Evolutionary conservation across 2,888 invertebrate species (phyloP).

Genomic region (Ellobium chinense): DNA sequence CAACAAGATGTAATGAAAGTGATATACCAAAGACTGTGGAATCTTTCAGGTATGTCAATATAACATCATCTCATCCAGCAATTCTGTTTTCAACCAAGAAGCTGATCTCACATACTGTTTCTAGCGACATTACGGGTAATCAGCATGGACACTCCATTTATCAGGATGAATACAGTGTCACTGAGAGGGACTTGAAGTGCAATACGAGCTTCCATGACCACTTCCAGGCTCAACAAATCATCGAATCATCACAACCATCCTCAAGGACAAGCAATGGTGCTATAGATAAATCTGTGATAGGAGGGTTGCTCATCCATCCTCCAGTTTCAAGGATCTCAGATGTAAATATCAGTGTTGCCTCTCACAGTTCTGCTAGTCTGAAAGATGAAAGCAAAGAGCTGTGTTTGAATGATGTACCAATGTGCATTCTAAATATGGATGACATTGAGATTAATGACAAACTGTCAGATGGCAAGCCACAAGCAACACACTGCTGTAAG

Average conservation of each 20-base stretch:
- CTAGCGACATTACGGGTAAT: too few species aligned
- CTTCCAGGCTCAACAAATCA: not conserved
- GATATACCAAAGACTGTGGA: too few species aligned
- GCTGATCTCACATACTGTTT: too few species aligned
- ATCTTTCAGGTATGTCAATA: too few species aligned
- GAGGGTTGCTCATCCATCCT: not conserved
- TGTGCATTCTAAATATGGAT: conserved; percentile 44
- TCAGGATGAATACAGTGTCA: too few species aligned
- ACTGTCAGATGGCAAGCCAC: not conserved
- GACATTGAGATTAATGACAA: conserved; percentile 25
- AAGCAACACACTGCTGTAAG: not conserved
- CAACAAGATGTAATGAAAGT: too few species aligned
- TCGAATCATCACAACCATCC: too few species aligned
- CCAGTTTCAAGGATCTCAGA: not conserved
- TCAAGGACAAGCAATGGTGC: not conserved
- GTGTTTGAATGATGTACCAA: not conserved
- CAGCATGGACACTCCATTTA: too few species aligned
- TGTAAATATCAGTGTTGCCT: not conserved
- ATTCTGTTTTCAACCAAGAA: too few species aligned
- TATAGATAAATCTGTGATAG: not conserved
- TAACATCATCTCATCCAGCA: too few species aligned
- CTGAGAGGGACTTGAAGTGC: not conserved
- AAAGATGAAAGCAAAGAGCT: not conserved
- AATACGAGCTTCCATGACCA: not conserved
- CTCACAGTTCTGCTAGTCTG: not conserved